Conservation (phyloP, 2,888 invertebrate species). For the Lydus trimaculatus region DNA sequence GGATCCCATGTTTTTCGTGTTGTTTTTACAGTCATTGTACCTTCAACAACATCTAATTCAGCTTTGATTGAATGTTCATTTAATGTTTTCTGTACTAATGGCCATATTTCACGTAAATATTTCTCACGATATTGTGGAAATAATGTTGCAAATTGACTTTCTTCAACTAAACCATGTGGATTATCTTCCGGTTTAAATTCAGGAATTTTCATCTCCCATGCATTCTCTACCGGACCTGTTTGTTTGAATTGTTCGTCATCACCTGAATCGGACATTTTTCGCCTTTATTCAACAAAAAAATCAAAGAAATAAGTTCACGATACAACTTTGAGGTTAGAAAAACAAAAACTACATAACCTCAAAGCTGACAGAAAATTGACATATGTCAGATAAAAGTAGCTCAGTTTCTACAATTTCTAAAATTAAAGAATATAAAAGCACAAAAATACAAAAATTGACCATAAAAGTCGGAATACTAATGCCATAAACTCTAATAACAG, state of each 20-base stretch:
- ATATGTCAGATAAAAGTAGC: too few species aligned
- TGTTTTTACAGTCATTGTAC: conserved; percentile 94
- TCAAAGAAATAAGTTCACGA: neutral
- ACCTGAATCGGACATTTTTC: conserved; percentile 39
- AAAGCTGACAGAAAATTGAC: too few species aligned
- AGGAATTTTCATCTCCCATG: conserved; percentile 87
- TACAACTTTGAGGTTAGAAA: neutral
- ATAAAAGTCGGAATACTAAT: too few species aligned
- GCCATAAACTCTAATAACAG: too few species aligned
- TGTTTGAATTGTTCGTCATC: conserved; percentile 54
- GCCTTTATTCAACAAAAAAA: too few species aligned
- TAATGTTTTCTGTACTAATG: conserved; percentile 87
- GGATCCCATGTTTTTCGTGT: conserved; percentile 99
- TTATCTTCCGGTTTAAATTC: conserved; percentile 89
- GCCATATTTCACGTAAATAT: conserved; percentile 95
- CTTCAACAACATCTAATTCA: conserved; percentile 91
- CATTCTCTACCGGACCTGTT: conserved; percentile 77
- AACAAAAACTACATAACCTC: too few species aligned
- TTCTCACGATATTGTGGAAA: conserved; percentile 98
- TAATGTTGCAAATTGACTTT: conserved; percentile 95
- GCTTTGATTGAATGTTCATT: conserved; percentile 81
- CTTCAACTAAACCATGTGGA: conserved; percentile 85
- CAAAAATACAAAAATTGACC: too few species aligned
- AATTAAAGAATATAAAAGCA: too few species aligned
- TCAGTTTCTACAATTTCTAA: too few species aligned